A percentile compares a stretch with the other conserved stretches of the same genome.
Conservation (phyloP, 2,888 invertebrate species). For the Chrysomela aeneicollis region DNA sequence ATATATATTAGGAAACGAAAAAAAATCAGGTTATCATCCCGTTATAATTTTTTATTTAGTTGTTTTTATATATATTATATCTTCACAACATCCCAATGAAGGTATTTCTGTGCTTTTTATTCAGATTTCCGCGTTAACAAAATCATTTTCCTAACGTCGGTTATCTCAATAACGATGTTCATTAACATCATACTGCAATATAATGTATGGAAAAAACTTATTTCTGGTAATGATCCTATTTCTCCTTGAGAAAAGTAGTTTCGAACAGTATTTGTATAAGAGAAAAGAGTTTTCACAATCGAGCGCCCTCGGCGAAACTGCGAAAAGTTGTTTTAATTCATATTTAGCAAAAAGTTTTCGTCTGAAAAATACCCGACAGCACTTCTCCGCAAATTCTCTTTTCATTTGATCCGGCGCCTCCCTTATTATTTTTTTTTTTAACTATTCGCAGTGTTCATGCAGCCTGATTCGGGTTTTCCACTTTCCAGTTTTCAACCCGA, state of each 20-base stretch:
- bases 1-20: too few relatives aligned
- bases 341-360: not conserved
- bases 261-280: slow-evolving; percentile 13
- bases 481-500: not conserved
- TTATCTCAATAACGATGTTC: too few relatives aligned
- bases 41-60: too few relatives aligned
- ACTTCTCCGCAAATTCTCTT: slow-evolving; percentile 13
- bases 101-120: too few relatives aligned
- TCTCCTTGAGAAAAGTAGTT: not conserved
- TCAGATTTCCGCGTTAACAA: too few relatives aligned
- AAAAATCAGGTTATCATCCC: too few relatives aligned
- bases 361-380: slow-evolving; percentile 17
- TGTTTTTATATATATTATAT: too few relatives aligned
- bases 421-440: not conserved
- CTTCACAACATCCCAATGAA: too few relatives aligned
- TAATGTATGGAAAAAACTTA: too few relatives aligned
- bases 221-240: too few relatives aligned
- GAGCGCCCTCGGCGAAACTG: not conserved
- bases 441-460: not conserved
- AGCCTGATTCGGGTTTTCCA: not conserved
- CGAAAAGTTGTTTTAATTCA: slow-evolving; percentile 11
- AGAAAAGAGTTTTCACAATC: slow-evolving; percentile 7
- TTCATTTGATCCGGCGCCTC: slow-evolving; percentile 3
- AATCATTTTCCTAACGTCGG: too few relatives aligned
- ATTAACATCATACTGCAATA: too few relatives aligned